Base-by-base conservation (phyloP, 2,113 vertebrate genomes). In the Recurvirostra avosetta region DNA sequence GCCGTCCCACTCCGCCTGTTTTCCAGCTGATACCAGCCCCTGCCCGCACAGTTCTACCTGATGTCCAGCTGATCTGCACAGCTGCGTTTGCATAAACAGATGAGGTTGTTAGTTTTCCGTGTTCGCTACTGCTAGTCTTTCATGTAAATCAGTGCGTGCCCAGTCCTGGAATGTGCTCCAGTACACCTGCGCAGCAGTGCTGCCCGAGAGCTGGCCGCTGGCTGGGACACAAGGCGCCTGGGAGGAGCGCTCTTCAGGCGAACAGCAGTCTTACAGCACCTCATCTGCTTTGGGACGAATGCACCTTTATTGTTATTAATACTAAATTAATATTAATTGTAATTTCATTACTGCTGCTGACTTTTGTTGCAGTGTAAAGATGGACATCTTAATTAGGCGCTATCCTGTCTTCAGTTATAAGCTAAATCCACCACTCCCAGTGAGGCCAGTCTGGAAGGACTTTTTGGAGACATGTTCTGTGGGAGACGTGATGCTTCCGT, bases 211-310 rank as follows among this genome's bases (percentile, higher is more conserved):
- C 49, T 16, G 15, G 53, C 63, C 0, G 1, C 29, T 15, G 41
- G 22, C 63, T 61, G 56, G n/a, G 59, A 21, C 2, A 4, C 12
- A 4, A 1, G 3, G n/a, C 2, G 2, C 45, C 40, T 0, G 2
- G 30, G 12, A 41, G 36, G 23, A 17, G 53, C 1, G 2, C 55
- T 68, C 23, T 40, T 19, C 13, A 49, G 65, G 81, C 4, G 1
- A 27, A 14, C 2, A 2, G 41, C n/a, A 62, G 53, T 6, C 26
- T 13, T 36, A 2, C 4, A 10, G 43, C 45, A 27, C 29, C n/a
- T 74, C 45, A 6, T 15, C 22, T 85, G 38, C 61, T 59, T 6
- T 38, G 74, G 66, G 38, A 6, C 0, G 1, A 41, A 26, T 5
- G 15, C 45, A 12, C 32, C 66, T 79, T 34, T 56, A 11, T 43